A percentile compares a stretch with the other conserved stretches of the same genome.
Evolutionary conservation across 2,888 invertebrate genomes (phyloP).

Genomic region (Ectemnius continuus): DNA sequence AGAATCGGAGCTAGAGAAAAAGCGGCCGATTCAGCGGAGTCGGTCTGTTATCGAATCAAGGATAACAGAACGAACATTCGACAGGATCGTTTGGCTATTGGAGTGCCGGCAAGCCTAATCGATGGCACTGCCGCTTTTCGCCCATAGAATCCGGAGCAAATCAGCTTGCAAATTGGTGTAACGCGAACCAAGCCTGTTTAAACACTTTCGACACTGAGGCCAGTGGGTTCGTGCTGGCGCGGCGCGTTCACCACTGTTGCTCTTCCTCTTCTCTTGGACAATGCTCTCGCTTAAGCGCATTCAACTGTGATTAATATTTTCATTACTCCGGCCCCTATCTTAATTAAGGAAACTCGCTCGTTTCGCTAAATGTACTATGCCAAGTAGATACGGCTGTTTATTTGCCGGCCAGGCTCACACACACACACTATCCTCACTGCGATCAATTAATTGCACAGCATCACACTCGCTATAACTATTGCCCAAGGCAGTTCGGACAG

Average conservation of each 20-base stretch:
- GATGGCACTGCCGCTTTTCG: constrained; percentile 1
- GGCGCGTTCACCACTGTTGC: no score
- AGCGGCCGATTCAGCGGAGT: background rate
- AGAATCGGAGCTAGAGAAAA: background rate
- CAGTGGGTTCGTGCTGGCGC: no score
- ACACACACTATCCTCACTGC: background rate
- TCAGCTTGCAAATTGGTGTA: constrained; percentile 5
- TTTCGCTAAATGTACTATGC: no score
- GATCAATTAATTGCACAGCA: constrained; percentile 28
- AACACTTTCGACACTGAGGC: no score
- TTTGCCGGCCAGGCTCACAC: constrained; percentile 4
- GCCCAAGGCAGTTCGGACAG: background rate
- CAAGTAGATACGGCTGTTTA: background rate
- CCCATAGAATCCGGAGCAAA: background rate
- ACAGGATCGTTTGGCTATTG: background rate
- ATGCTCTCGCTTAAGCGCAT: no score
- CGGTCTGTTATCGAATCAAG: constrained; percentile 5
- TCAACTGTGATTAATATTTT: no score
- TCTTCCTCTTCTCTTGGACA: no score
- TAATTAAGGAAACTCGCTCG: no score
- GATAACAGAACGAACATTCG: constrained; percentile 1
- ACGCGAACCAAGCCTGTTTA: background rate
- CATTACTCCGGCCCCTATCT: no score
- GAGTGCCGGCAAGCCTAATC: background rate
- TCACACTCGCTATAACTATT: constrained; percentile 21